Conservation (phyloP, 2,113 vertebrate species). For the Labrus mixtus region DNA sequence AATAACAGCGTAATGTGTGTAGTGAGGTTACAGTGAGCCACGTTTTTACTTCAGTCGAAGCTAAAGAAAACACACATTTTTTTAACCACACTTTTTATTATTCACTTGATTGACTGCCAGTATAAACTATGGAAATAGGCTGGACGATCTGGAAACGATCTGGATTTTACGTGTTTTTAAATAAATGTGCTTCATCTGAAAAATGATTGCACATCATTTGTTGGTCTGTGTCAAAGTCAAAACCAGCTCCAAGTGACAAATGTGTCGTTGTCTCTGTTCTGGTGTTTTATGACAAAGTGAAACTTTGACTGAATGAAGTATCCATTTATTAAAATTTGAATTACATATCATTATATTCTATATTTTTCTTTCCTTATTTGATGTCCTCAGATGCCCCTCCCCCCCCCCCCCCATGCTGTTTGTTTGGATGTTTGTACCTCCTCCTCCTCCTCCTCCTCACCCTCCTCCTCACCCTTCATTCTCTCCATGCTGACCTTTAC, state of each 20-base stretch:
- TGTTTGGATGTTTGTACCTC: conserved; percentile 27
- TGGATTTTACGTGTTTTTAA: too few species aligned
- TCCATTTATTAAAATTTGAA: neutral
- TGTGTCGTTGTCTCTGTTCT: neutral
- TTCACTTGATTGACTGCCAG: neutral
- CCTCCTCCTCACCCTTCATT: conserved; percentile 1
- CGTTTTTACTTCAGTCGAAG: neutral
- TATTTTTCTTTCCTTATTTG: neutral
- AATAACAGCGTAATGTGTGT: neutral
- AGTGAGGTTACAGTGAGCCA: neutral
- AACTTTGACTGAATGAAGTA: neutral
- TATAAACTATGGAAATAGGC: neutral
- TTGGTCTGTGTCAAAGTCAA: conserved; percentile 21
- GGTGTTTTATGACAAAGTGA: neutral
- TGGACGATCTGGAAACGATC: too few species aligned
- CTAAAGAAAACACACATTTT: neutral
- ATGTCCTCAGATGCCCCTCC: neutral
- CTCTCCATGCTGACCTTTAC: conserved; percentile 73
- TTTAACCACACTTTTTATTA: too few species aligned
- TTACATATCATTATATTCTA: neutral
- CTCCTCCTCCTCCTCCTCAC: conserved; percentile 12
- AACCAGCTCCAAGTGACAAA: conserved; percentile 23
- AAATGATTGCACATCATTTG: conserved; percentile 13
- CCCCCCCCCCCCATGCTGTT: too few species aligned
- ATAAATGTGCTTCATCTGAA: neutral